Evolutionary conservation across 2,113 vertebrate genomes (phyloP).

Genomic region (Sisor rabdophorus): DNA sequence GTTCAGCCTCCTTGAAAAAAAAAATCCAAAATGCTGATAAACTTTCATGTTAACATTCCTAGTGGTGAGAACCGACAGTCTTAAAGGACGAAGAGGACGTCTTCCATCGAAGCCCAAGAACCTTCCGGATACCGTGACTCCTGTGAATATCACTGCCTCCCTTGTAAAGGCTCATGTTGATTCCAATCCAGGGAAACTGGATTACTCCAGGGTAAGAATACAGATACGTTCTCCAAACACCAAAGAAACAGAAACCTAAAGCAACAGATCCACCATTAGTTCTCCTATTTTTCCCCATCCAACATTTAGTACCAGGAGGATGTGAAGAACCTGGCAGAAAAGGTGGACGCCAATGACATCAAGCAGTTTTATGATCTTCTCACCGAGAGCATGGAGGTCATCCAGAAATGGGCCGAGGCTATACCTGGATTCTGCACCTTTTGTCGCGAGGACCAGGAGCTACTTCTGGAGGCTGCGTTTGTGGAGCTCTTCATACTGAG

Average conservation of each 20-base stretch:
- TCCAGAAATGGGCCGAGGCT: conserved; percentile 84
- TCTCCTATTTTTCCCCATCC: not conserved
- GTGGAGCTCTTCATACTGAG: conserved; percentile 93
- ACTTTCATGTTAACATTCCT: not conserved
- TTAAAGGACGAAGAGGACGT: conserved; percentile 90
- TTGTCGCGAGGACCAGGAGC: conserved; percentile 82
- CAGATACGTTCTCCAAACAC: not conserved
- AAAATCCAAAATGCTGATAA: not conserved
- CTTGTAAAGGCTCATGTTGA: conserved; percentile 89
- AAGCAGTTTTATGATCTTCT: conserved; percentile 91
- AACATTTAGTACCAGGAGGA: conserved; percentile 79
- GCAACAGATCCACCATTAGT: not conserved
- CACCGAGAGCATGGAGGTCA: conserved; percentile 83
- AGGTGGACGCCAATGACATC: conserved; percentile 81
- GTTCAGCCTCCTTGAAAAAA: not conserved
- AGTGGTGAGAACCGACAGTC: conserved; percentile 94
- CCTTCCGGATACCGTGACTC: conserved; percentile 68
- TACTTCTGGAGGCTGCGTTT: conserved; percentile 89
- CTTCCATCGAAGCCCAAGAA: conserved; percentile 90
- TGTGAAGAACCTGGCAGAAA: conserved; percentile 69
- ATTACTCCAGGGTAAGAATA: conserved; percentile 86
- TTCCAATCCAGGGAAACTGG: conserved; percentile 81
- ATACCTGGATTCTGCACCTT: conserved; percentile 85
- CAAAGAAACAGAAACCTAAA: not conserved
- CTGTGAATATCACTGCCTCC: conserved; percentile 83